Evolutionary conservation across 2,888 invertebrate genomes (phyloP), one percentile per base, ranked within the genome.

Genomic region (Girardia tigrina): DNA sequence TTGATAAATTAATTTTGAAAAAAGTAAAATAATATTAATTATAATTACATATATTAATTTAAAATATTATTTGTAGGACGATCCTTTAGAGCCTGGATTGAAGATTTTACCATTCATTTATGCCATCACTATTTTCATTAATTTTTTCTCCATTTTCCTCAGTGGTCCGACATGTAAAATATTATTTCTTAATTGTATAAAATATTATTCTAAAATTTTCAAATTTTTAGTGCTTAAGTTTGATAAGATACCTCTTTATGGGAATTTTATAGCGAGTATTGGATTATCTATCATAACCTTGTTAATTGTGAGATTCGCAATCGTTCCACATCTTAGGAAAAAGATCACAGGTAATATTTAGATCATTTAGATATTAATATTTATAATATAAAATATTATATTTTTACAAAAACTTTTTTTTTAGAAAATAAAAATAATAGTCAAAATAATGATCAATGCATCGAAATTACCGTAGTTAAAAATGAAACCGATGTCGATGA

Each of bases 111-210:
- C 98, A 0, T 86, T 92, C 80, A 91, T 95, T 85, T 98, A 98
- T 83, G 93, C 92, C 79, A 87, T 90, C 77, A 94, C 95, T 26
- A 87, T 97, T 78, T 88, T 91, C 78, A 88, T 95, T 79, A 98
- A 98, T 85, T 88, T 94, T 12, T 89, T 97, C 81, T 94, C 95
- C 79, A 90, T 98, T 76, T 90, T 92, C 75, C 90, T 91, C 80
- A 92, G 94, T 84, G 97, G 95, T 77, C 94, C 95, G 42, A 90
- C 90, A 85, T 86, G 91, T 92, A 85, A 88, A 89, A 71, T 29
- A 20, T 28, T 6, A 12, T 6, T 56, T 56, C 23, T 56, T 2
- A 16, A 8, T 8, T 20, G 4, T n/a, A 12, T 20, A 56, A 16
- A 56, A 56, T 20, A 36, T 56, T 20, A 56, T 83, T 78, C 79